Percentiles rank a stretch among this genome's conserved stretches.
These are phyloP conservation scores for Trichopoda pennipes DNA, from an alignment of 2,888 invertebrate species.

Conservation along the genomic window DNA sequence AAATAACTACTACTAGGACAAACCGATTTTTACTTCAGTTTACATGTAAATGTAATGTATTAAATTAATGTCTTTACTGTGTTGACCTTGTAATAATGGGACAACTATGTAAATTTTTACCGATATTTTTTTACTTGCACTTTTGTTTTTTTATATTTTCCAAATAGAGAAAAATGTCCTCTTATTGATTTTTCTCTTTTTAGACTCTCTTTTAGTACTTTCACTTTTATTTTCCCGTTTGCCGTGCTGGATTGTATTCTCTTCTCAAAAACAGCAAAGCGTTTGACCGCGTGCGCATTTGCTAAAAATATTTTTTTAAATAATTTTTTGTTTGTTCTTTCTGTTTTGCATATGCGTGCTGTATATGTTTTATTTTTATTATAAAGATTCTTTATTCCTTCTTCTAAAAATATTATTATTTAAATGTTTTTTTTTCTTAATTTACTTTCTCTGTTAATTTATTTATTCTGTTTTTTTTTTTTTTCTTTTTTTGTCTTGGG, in stretches of 20 bases:
- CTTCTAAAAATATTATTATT: constrained; percentile 29
- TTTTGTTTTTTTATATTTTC: constrained; percentile 5
- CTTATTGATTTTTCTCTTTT: constrained; percentile 16
- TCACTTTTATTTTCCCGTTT: constrained; percentile 49
- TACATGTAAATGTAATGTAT: not conserved
- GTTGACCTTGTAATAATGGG: not conserved
- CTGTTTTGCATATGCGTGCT: not conserved
- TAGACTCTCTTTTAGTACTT: constrained; percentile 33
- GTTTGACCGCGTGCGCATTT: constrained; percentile 8
- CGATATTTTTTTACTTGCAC: constrained; percentile 9
- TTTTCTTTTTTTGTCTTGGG: no score
- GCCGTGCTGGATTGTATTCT: not conserved
- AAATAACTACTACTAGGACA: not conserved
- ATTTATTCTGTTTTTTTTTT: constrained; percentile 12
- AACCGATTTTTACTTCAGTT: not conserved
- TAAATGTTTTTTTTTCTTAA: constrained; percentile 4
- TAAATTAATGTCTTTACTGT: constrained; percentile 5
- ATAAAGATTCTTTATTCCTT: constrained; percentile 29
- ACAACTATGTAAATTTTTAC: constrained; percentile 34
- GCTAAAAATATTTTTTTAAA: not conserved
- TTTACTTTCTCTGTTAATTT: constrained; percentile 43
- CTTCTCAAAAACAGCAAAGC: constrained; percentile 12
- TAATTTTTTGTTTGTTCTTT: not conserved
- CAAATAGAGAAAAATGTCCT: constrained; percentile 26
- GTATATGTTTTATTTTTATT: not conserved